A percentile compares a stretch with the other conserved stretches of the same genome.
These are phyloP conservation scores for Ctenomys sociabilis DNA, from an alignment of 2,113 vertebrate genomes.

Conservation along the genomic window DNA sequence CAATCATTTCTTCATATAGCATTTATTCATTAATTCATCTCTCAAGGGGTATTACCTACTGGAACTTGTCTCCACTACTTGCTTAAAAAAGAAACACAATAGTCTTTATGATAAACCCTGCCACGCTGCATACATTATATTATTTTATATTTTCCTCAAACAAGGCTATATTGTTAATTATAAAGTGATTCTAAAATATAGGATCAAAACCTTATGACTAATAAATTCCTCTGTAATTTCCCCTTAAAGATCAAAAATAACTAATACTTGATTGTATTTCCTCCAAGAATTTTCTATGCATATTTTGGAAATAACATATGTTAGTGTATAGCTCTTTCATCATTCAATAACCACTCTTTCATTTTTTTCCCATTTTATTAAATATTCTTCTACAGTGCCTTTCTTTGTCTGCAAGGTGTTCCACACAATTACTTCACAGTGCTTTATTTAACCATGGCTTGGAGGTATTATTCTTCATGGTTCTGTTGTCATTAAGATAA, in stretches of 20 bases:
- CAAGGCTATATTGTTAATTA: slow-evolving; percentile 53
- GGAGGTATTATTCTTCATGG: slow-evolving; percentile 39
- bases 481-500: slow-evolving; percentile 23
- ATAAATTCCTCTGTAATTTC: not conserved
- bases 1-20: not conserved
- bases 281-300: slow-evolving; percentile 27
- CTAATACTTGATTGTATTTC: slow-evolving; percentile 21
- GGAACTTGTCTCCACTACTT: not conserved
- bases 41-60: not conserved
- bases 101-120: not conserved
- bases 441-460: slow-evolving; percentile 48
- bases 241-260: slow-evolving; percentile 61
- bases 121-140: not conserved
- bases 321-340: slow-evolving; percentile 14
- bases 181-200: slow-evolving; percentile 42
- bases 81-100: not conserved
- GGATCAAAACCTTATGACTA: slow-evolving; percentile 45
- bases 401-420: slow-evolving; percentile 59
- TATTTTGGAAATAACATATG: slow-evolving; percentile 36
- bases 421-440: slow-evolving; percentile 6
- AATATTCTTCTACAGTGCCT: slow-evolving; percentile 22
- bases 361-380: slow-evolving; percentile 44
- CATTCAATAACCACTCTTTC: slow-evolving; percentile 9
- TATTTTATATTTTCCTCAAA: not conserved
- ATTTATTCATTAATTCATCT: not conserved